Evolutionary conservation across 2,797 vertebrate genomes (phyloP).

Genomic region (Nothura maculosa): DNA sequence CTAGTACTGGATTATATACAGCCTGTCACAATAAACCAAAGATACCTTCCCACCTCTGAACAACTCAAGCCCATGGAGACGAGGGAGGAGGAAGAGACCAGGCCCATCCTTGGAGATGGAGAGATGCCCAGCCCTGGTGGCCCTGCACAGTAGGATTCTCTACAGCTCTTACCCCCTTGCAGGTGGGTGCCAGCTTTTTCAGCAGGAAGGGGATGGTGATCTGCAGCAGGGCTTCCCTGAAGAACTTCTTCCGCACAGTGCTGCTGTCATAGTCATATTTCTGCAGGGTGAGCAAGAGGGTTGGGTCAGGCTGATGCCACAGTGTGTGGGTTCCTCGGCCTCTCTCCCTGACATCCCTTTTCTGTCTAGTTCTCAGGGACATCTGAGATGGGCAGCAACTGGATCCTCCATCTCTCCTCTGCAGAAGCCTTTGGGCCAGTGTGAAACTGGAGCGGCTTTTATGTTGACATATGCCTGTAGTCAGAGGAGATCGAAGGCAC

Average conservation of each 20-base stretch:
- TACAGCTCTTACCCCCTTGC: conserved; percentile 84
- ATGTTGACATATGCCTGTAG: accelerated
- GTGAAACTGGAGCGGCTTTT: not conserved
- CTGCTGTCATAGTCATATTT: conserved; percentile 98
- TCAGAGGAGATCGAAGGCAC: not conserved
- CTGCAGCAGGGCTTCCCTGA: conserved; percentile 95
- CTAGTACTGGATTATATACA: not conserved
- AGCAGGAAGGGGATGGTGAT: conserved; percentile 97
- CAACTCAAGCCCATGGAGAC: accelerated
- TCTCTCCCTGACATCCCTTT: not conserved
- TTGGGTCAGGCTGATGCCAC: accelerated
- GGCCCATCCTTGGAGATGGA: not conserved
- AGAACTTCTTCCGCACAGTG: conserved; percentile 96
- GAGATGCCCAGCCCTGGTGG: not conserved
- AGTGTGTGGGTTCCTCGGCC: not conserved
- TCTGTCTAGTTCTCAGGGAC: accelerated
- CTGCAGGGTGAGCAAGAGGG: conserved; percentile 65
- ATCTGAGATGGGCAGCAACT: accelerated
- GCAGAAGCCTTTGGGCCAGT: not conserved
- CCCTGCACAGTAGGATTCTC: accelerated
- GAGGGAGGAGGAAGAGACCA: accelerated
- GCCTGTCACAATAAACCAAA: not conserved
- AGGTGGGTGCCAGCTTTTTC: conserved; percentile 90
- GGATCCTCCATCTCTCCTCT: not conserved
- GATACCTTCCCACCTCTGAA: not conserved